Evolutionary conservation across 2,113 vertebrate species (phyloP), one percentile per base, ranked within the genome.

Genomic region (Macrotis lagotis): DNA sequence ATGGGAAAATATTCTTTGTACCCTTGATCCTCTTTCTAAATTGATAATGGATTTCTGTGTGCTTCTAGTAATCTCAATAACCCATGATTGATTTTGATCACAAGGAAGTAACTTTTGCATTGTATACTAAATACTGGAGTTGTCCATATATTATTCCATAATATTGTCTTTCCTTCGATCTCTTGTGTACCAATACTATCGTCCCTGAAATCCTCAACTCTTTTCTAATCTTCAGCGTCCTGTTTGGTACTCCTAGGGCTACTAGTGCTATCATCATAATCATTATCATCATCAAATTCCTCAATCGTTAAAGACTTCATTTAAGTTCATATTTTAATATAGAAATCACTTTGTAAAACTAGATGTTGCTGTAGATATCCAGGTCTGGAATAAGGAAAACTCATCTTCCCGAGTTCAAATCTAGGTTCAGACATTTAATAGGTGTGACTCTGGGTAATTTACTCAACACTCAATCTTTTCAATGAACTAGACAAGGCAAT

Each of bases 41-140:
- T 74, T 74, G 66, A 44, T 74, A 44, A 74, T 16, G 88, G 48
- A 47, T 66, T 28, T n/a, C 24, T 94, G 16, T 53, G 91, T 31
- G 8, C 49, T 88, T 92, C 89, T 88, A n/a, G 52, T 91, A 94
- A 89, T 53, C 49, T 83, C 74, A 92, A 49, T 93, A 49, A 90
- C 8, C 47, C 10, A 44, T 37, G 90, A 91, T 44, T 92, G 37
- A 92, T 53, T 94, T 51, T 53, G 37, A 2, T 91, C 93, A 4
- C 59, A 94, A 93, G 51, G 44, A 25, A 96, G 19, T 25, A 91
- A 44, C 3, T 89, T 25, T 52, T 96, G 88, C 59, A 93, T 74
- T 91, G 92, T 48, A 51, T 90, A 88, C 8, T 25, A 95, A 90
- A 50, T 50, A 47, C 5, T 44, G 96, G 59, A 3, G 24, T 92